phyloP scores from a whole-genome alignment of 2,797 vertebrate species.

The Pseudopleuronectes americanus region DNA sequence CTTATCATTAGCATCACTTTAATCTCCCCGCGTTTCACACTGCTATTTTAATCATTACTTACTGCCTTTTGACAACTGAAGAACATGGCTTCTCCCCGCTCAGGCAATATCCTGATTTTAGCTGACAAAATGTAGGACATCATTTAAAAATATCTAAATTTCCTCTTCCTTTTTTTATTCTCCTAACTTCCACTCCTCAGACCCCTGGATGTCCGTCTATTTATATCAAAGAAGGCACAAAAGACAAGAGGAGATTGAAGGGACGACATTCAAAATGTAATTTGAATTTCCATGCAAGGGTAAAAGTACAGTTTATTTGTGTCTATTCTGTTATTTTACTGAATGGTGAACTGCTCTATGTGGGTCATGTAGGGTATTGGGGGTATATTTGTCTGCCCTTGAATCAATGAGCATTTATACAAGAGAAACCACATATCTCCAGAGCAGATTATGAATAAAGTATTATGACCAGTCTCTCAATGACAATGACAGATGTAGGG shows the following conservation, averaged over 20 bases:
- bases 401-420: constrained; percentile 85
- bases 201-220: constrained; percentile 76
- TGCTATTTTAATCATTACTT: constrained; percentile 99
- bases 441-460: constrained; percentile 86
- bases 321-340: constrained; percentile 79
- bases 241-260: constrained; percentile 67
- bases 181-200: constrained; percentile 74
- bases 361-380: constrained; percentile 84
- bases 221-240: constrained; percentile 76
- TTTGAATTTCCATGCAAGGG: constrained; percentile 60
- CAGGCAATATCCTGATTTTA: constrained; percentile 99
- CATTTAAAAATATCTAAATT: constrained; percentile 99
- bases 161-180: constrained; percentile 82
- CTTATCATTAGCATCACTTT: constrained; percentile 99
- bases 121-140: constrained; percentile 99
- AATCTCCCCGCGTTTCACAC: constrained; percentile 99
- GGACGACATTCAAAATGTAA: constrained; percentile 76
- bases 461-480: constrained; percentile 80
- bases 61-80: constrained; percentile 99
- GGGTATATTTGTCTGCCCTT: constrained; percentile 86
- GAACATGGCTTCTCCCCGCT: constrained; percentile 99
- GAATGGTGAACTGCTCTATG: constrained; percentile 78
- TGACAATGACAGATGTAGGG: constrained; percentile 89
- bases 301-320: constrained; percentile 71
- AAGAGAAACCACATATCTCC: constrained; percentile 81